Base-by-base conservation (phyloP, 37 sponge, comb jelly and placozoan genomes). In the Axinella damicornis region DNA sequence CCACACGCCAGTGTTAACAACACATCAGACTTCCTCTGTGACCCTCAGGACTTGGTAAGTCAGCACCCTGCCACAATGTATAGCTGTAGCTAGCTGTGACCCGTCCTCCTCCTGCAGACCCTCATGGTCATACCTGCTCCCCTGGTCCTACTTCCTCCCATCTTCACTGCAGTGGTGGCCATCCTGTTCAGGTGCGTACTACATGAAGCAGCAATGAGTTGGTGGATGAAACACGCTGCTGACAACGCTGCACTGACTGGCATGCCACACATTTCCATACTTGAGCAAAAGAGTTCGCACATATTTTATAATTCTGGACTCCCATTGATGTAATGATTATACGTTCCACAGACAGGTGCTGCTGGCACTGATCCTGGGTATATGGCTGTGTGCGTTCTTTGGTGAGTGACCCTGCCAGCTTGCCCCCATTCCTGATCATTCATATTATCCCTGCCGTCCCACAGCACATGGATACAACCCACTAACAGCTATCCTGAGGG, bases 61-160 rank as follows among this genome's bases (percentile, higher is more conserved):
- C n/a, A n/a, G n/a, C n/a, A n/a, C n/a, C n/a, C n/a, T n/a, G n/a
- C n/a, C n/a, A n/a, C n/a, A n/a, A n/a, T n/a, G n/a, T n/a, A n/a
- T n/a, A n/a, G n/a, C n/a, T n/a, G n/a, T n/a, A n/a, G n/a, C n/a
- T n/a, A n/a, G n/a, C n/a, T 56, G 17, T 19, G 17, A 56, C 57
- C 15, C 18, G 30, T 28, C 69, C 31, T 72, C 25, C 32, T 30
- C 2, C 15, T 57, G 21, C 37, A 84, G 84, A 61, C 37, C 28
- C 36, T 74, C 32, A 56, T 84, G 37, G 57, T 67, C 60, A 77
- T 85, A 27, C 86, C 86, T 38, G 86, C 61, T 1, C 5, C 39
- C 13, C 66, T 85, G 56, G 71, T 78, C n/a, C 28, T 85, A 52
- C 22, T 77, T n/a, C 78, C 86, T 55, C 86, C 86, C 5, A 68